Evolutionary conservation across 2,888 invertebrate species (phyloP).

Genomic region (Napeogenes sylphis): DNA sequence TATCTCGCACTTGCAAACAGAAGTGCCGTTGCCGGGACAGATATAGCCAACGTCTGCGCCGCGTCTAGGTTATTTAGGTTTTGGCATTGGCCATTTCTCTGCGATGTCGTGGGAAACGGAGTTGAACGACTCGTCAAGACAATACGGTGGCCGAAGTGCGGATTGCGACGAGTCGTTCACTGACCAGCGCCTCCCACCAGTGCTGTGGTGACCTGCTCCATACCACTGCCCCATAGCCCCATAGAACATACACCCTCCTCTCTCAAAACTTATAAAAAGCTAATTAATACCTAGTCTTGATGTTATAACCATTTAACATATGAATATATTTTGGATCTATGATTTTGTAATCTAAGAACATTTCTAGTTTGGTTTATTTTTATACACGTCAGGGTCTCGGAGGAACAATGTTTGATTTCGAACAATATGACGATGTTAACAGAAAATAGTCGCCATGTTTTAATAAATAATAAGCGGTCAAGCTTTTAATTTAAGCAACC

Average conservation of each 20-base stretch:
- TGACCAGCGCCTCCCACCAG: constrained; percentile 27
- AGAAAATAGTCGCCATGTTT: no score
- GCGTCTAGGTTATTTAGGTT: constrained; percentile 75
- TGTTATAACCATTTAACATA: no score
- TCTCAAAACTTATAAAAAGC: neutral
- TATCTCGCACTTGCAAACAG: constrained; percentile 32
- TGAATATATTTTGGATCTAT: no score
- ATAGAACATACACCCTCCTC: neutral
- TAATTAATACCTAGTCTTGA: no score
- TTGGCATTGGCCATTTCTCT: constrained; percentile 71
- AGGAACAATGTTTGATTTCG: no score
- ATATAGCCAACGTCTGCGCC: constrained; percentile 72
- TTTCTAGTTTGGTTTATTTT: no score
- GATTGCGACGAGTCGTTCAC: constrained; percentile 30
- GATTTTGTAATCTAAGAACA: no score
- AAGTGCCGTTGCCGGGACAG: constrained; percentile 55
- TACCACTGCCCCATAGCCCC: constrained; percentile 18
- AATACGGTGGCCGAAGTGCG: constrained; percentile 43
- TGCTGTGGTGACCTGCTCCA: constrained; percentile 18
- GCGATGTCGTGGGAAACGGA: constrained; percentile 74
- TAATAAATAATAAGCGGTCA: no score
- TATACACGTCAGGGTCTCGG: no score
- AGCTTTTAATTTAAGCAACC: no score
- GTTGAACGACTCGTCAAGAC: constrained; percentile 76
- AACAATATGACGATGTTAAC: no score